phyloP scores from a whole-genome alignment of 2,797 vertebrate species.

The Macropus fuliginosus region DNA sequence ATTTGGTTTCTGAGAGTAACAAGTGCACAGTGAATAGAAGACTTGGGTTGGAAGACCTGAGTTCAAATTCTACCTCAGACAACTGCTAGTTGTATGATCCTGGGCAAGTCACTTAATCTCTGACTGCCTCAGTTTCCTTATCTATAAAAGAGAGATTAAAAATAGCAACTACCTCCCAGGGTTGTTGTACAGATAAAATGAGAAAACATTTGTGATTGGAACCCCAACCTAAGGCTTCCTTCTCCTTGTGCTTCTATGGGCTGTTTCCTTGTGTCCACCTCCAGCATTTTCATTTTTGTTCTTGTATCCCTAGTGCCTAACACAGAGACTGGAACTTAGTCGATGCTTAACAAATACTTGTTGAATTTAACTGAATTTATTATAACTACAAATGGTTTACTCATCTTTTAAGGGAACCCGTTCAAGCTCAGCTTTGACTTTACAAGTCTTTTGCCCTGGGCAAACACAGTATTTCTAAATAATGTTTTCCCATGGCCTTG shows the following conservation, averaged over 20 bases:
- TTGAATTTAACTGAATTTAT: neutral
- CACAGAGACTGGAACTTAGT: neutral
- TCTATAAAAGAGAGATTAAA: neutral
- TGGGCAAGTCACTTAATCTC: neutral
- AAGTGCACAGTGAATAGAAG: neutral
- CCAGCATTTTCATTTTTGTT: neutral
- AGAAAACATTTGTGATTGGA: neutral
- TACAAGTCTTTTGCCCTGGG: conserved; percentile 75
- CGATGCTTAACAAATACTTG: neutral
- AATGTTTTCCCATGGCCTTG: conserved; percentile 81
- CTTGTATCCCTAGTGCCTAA: neutral
- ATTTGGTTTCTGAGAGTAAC: neutral
- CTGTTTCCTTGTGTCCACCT: neutral
- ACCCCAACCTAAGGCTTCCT: neutral
- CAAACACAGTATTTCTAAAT: conserved; percentile 84
- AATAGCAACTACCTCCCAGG: neutral
- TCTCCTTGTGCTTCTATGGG: neutral
- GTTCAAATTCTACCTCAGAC: neutral
- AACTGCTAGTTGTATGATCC: neutral
- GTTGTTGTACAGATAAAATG: neutral
- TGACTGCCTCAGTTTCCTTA: neutral
- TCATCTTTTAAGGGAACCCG: conserved; percentile 79
- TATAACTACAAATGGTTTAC: conserved; percentile 53
- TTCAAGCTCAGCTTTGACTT: conserved; percentile 77
- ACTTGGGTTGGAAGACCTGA: neutral